Evolutionary conservation across 2,888 invertebrate genomes (phyloP).

Genomic region (Sepiola atlantica): DNA sequence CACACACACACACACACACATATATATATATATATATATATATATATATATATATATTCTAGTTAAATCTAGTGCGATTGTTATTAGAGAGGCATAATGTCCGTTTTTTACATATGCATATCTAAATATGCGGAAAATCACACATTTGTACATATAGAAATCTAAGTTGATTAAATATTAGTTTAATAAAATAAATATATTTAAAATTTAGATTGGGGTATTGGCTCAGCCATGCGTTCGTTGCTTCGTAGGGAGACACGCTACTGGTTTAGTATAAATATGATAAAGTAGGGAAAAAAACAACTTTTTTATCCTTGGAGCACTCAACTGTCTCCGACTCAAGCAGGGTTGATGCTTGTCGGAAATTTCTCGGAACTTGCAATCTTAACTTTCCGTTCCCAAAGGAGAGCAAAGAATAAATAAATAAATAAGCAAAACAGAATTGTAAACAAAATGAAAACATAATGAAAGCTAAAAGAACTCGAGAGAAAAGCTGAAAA

Average conservation of each 20-base stretch:
- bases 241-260: too few relatives aligned
- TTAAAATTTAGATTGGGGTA: too few relatives aligned
- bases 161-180: too few relatives aligned
- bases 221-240: too few relatives aligned
- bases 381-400: background rate
- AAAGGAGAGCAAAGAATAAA: background rate
- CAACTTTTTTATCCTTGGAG: background rate
- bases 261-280: background rate
- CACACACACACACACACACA: background rate
- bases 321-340: background rate
- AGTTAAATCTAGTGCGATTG: background rate
- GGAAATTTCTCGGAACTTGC: background rate
- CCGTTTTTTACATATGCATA: too few relatives aligned
- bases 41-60: background rate
- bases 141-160: too few relatives aligned
- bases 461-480: background rate
- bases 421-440: background rate
- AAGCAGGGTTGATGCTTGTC: slow-evolving; percentile 12
- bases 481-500: background rate
- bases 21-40: background rate
- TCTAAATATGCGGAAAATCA: too few relatives aligned
- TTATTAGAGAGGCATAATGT: background rate
- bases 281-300: background rate
- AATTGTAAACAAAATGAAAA: background rate
- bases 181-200: too few relatives aligned